Base-by-base conservation (phyloP, 1,140 invertebrate species). In the Zaprionus kolodkinae region DNA sequence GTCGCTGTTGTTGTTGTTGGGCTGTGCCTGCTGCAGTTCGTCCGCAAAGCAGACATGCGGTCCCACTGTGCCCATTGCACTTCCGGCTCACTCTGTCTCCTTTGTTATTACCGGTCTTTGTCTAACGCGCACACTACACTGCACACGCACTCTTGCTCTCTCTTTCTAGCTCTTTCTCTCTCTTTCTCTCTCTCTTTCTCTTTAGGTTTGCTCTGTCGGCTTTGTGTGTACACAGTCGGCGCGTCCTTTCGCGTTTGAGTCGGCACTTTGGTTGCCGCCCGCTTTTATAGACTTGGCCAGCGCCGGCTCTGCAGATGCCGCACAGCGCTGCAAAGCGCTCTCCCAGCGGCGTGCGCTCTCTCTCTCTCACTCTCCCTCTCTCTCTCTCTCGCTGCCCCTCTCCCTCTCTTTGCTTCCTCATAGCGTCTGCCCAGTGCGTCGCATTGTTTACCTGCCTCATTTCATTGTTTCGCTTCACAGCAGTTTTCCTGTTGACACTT, bases 201-300 rank as follows among this genome's bases (percentile, higher is more conserved):
- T 30, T 0, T 30, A 30, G 27, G 33, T 66, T 76, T 48, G 38
- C 45, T 25, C 40, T 45, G 40, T 45, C 40, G 40, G 62, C 63
- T 72, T 72, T 55, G 56, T 68, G 70, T 73, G 63, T 72, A 68
- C 75, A 72, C 75, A 69, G 60, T 61, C 81, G 85, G 81, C 85
- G 85, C 85, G 85, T 89, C 85, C 81, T 89, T 79, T 79, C 70
- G 85, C 85, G 87, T 89, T 83, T 89, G 85, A 89, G 85, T 89
- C 85, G 85, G 85, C 85, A 79, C 70, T 72, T 89, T 30, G 66
- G 38, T 62, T 50, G 85, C 86, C 85, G 81, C 75, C 66, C 68
- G 25, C 85, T 89, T 89, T 85, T 89, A 89, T 89, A 89, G 86
- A 72, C 85, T 89, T 0, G 81, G 76, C 66, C 7, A 7, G 40